Evolutionary conservation across 2,113 vertebrate species (phyloP).

Genomic region (Nematolebias whitei): DNA sequence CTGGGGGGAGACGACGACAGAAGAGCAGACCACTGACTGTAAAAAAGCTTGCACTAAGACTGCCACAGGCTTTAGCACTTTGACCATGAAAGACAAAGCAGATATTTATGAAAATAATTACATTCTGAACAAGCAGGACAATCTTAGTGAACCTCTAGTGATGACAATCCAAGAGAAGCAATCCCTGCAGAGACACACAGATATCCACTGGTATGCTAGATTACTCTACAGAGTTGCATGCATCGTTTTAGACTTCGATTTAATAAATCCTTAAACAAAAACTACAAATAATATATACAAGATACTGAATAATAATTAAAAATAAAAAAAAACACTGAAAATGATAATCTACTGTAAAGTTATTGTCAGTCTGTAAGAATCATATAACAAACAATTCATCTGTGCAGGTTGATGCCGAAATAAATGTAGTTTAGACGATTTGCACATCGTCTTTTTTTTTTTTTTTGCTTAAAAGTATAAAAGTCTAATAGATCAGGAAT

Average conservation of each 20-base stretch:
- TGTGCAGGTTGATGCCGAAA: conserved; percentile 13
- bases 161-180: conserved; percentile 29
- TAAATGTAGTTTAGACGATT: conserved; percentile 37
- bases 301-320: not conserved
- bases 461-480: conserved; percentile 31
- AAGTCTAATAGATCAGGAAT: conserved; percentile 52
- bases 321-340: conserved; percentile 14
- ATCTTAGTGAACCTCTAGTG: conserved; percentile 45
- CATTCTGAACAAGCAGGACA: conserved; percentile 28
- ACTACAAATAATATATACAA: not conserved
- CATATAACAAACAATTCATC: conserved; percentile 1
- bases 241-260: conserved; percentile 80
- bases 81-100: conserved; percentile 29
- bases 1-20: conserved; percentile 1
- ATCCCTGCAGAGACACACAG: conserved; percentile 40
- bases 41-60: conserved; percentile 34
- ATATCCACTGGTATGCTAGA: conserved; percentile 93
- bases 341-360: conserved; percentile 24
- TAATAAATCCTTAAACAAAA: conserved; percentile 67
- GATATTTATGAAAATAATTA: conserved; percentile 23
- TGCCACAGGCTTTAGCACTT: conserved; percentile 28
- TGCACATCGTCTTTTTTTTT: conserved; percentile 38
- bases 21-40: conserved; percentile 25
- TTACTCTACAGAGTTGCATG: conserved; percentile 87
- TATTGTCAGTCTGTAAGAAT: conserved; percentile 7